Evolutionary conservation across 1,140 invertebrate genomes (phyloP), one percentile per base, ranked within the genome.

Genomic region (Lethrus apterus): DNA sequence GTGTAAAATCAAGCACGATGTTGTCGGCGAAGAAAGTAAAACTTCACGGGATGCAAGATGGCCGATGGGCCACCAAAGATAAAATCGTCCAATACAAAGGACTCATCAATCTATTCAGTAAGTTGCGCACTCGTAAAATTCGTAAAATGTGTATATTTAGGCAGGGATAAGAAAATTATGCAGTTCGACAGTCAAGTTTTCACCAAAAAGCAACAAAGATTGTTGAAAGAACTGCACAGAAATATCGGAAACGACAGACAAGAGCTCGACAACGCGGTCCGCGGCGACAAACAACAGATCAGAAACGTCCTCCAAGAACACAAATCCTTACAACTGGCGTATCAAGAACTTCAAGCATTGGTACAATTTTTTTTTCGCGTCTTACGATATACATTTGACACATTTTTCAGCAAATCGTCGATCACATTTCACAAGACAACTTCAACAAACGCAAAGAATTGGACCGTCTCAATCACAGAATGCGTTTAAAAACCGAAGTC

Each of bases 41-140:
- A 52, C 69, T 72, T 44, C 72, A 75, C 63, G 73, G 73, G 8
- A 75, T 77, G 70, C 71, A 73, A 53, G 72, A 78, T 50, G 69
- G 70, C 20, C 75, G 71, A 61, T 80, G 78, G 78, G 70, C 72
- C 1, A 76, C 73, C 2, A 72, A 69, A 52, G 77, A 82, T 49
- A 81, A 79, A 67, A 70, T 79, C 23, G 70, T 68, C 24, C 77
- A 79, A 55, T 82, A 79, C 51, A 70, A 77, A 14, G 75, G 75
- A 26, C 61, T 80, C 15, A 70, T 79, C 2, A 79, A 75, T 57
- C 65, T 80, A 41, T 72, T 79, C 47, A 75, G 79, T 80, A 66
- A 70, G 64, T 52, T 26, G 23, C 4, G 10, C 4, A 26, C 5
- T 26, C 24, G 24, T 5, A n/a, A n/a, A n/a, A n/a, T n/a, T n/a